A percentile compares a stretch with the other conserved stretches of the same genome.
Evolutionary conservation across 2,113 vertebrate species (phyloP).

Genomic region (Chionomys nivalis): DNA sequence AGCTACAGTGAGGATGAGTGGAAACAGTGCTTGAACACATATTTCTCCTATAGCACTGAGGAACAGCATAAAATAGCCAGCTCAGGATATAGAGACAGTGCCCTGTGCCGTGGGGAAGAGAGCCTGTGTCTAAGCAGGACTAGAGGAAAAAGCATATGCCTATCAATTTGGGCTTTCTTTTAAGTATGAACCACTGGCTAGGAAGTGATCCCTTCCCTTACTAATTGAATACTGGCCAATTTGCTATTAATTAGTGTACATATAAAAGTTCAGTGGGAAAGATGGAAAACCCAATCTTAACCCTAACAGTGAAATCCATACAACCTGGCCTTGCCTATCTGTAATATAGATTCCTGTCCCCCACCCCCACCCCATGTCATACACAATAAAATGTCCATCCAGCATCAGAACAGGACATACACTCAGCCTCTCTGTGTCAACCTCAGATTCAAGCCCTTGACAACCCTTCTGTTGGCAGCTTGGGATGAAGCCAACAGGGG

Average conservation of each 20-base stretch:
- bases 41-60: neutral
- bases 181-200: neutral
- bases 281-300: slow-evolving; percentile 49
- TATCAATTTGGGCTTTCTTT: neutral
- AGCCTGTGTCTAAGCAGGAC: neutral
- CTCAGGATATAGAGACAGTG: neutral
- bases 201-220: neutral
- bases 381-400: neutral
- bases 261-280: slow-evolving; percentile 48
- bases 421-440: neutral
- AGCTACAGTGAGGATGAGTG: neutral
- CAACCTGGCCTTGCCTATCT: slow-evolving; percentile 52
- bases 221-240: neutral
- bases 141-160: neutral
- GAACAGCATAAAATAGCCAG: neutral
- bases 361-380: neutral
- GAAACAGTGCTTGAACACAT: neutral
- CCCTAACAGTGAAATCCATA: slow-evolving; percentile 42
- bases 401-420: neutral
- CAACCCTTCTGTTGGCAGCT: neutral
- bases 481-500: neutral
- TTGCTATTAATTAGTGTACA: slow-evolving; percentile 17
- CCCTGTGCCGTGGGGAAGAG: neutral
- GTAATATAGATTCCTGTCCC: neutral
- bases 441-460: neutral